These are phyloP conservation scores for Clepsis dumicolana DNA, from an alignment of 2,888 invertebrate species.

Conservation along the genomic window DNA sequence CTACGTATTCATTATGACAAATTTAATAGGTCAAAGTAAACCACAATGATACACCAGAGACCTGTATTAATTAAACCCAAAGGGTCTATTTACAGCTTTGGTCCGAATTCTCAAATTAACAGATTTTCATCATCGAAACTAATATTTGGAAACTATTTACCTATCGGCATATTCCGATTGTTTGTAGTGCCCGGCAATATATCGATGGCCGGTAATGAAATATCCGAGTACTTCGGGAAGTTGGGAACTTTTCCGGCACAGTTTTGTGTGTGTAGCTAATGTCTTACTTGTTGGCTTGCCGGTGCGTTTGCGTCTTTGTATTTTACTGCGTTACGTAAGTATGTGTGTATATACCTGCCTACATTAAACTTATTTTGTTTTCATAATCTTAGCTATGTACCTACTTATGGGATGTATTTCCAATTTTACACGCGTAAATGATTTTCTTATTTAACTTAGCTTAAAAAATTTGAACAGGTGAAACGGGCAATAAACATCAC, in stretches of 20 bases:
- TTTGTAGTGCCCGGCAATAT: constrained; percentile 26
- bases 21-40: not conserved
- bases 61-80: constrained; percentile 6
- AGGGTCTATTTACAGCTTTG: not conserved
- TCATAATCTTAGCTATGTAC: no score
- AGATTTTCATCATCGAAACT: constrained; percentile 17
- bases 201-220: constrained; percentile 36
- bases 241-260: constrained; percentile 22
- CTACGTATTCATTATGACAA: no score
- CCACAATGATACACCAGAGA: not conserved
- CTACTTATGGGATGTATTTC: no score
- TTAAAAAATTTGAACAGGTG: not conserved
- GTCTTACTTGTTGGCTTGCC: not conserved
- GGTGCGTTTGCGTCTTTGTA: not conserved
- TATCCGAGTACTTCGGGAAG: constrained; percentile 32
- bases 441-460: no score
- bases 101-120: constrained; percentile 8
- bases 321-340: not conserved
- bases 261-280: constrained; percentile 10
- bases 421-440: no score
- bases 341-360: no score
- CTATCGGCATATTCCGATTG: constrained; percentile 25
- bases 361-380: no score
- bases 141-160: constrained; percentile 24
- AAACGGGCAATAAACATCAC: not conserved